Evolutionary conservation across 2,113 vertebrate species (phyloP).

Genomic region (Vicugna pacos): DNA sequence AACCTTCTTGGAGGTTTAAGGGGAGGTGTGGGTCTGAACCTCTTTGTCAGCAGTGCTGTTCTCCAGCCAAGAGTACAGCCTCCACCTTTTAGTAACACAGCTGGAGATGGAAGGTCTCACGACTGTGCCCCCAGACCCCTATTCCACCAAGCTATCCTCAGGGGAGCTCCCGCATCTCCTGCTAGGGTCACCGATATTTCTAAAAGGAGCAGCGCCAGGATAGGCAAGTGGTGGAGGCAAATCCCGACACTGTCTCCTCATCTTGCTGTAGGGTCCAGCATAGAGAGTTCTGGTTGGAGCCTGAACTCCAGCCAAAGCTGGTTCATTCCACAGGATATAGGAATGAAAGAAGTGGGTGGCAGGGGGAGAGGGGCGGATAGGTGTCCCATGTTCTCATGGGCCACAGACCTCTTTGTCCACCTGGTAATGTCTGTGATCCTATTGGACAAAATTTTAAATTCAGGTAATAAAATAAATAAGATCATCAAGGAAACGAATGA

Average conservation of each 20-base stretch:
- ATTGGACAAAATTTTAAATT: neutral
- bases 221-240: neutral
- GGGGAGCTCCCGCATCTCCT: neutral
- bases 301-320: neutral
- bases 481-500: constrained; percentile 1
- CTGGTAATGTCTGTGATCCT: neutral
- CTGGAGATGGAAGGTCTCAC: accelerated
- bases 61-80: neutral
- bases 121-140: accelerated
- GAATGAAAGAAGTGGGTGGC: neutral
- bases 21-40: neutral
- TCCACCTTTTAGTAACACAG: neutral
- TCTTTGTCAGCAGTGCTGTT: constrained; percentile 5
- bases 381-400: constrained; percentile 5
- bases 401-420: neutral
- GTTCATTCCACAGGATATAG: neutral
- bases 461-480: neutral
- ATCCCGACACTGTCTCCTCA: neutral
- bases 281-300: neutral
- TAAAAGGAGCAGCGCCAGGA: neutral
- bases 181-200: neutral
- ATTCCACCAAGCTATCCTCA: accelerated
- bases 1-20: neutral
- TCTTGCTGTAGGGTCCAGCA: neutral
- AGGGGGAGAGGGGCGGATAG: no score